Percentiles rank a stretch among this genome's conserved stretches.
Evolutionary conservation across 2,113 vertebrate genomes (phyloP).

Genomic region (Sclerurus mexicanus): DNA sequence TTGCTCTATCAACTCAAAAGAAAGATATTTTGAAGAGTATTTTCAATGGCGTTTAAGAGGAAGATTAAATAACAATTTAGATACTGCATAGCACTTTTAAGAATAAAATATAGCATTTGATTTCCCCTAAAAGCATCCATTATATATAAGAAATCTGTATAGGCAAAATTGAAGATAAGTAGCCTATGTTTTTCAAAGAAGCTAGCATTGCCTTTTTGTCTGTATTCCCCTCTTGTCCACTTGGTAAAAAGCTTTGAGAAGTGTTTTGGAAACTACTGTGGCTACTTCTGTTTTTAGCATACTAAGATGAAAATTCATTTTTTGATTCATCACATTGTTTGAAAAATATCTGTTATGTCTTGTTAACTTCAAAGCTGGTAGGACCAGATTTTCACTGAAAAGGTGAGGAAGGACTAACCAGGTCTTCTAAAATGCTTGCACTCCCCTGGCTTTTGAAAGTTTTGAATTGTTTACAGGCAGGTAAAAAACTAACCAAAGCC

Average conservation of each 20-base stretch:
- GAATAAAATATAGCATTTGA: not conserved
- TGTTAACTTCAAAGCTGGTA: not conserved
- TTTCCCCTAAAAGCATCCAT: conserved; percentile 3
- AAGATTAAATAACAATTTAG: not conserved
- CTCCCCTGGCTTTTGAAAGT: accelerated
- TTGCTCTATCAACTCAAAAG: not conserved
- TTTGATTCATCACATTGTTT: not conserved
- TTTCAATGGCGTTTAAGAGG: not conserved
- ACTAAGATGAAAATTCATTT: not conserved
- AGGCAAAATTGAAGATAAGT: not conserved
- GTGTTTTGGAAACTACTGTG: not conserved
- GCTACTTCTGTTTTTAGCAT: not conserved
- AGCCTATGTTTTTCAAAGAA: not conserved
- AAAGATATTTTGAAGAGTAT: not conserved
- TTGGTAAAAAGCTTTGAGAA: not conserved
- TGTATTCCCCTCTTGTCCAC: not conserved
- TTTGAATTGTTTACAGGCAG: not conserved
- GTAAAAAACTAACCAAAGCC: not conserved
- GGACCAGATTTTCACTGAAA: not conserved
- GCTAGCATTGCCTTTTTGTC: not conserved
- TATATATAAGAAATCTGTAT: not conserved
- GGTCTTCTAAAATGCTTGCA: not conserved
- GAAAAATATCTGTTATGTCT: not conserved
- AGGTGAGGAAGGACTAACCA: not conserved
- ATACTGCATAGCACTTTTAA: not conserved